Evolutionary conservation across 2,113 vertebrate species (phyloP).

Genomic region (Laticauda laticaudata): DNA sequence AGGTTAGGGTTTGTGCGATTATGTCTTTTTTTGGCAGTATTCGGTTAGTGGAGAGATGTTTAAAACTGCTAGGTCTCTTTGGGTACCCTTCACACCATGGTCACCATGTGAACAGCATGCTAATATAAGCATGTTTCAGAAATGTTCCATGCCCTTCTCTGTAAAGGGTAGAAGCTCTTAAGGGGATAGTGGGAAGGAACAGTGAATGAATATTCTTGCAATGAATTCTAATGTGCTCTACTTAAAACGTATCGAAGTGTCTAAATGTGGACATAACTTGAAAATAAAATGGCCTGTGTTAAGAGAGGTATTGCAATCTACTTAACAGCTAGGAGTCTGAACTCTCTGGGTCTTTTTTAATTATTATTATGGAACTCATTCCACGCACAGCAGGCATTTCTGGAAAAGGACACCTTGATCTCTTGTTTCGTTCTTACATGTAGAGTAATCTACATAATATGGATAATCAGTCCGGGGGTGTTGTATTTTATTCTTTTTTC

Average conservation of each 20-base stretch:
- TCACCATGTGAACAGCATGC: not conserved
- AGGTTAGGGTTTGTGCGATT: not conserved
- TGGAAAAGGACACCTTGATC: conserved; percentile 11
- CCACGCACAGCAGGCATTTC: conserved; percentile 10
- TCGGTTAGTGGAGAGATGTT: not conserved
- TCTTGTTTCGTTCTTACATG: not conserved
- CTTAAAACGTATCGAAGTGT: not conserved
- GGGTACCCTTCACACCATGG: not conserved
- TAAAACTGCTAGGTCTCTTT: not conserved
- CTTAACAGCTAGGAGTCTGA: conserved; percentile 11
- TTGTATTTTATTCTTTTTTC: not conserved
- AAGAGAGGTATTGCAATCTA: not conserved
- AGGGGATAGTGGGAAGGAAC: not conserved
- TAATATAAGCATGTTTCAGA: not conserved
- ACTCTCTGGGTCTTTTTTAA: conserved; percentile 2
- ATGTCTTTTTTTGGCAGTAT: not conserved
- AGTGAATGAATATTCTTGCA: not conserved
- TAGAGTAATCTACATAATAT: conserved; percentile 12
- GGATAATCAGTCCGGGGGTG: conserved; percentile 15
- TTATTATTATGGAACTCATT: conserved; percentile 11
- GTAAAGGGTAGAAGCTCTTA: not conserved
- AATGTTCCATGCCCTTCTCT: not conserved
- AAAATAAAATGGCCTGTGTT: conserved; percentile 17
- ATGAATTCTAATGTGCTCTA: not conserved
- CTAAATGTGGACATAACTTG: conserved; percentile 16